Evolutionary conservation across 2,888 invertebrate species (phyloP), one percentile per base, ranked within the genome.

Genomic region (Eupithecia subumbrata): DNA sequence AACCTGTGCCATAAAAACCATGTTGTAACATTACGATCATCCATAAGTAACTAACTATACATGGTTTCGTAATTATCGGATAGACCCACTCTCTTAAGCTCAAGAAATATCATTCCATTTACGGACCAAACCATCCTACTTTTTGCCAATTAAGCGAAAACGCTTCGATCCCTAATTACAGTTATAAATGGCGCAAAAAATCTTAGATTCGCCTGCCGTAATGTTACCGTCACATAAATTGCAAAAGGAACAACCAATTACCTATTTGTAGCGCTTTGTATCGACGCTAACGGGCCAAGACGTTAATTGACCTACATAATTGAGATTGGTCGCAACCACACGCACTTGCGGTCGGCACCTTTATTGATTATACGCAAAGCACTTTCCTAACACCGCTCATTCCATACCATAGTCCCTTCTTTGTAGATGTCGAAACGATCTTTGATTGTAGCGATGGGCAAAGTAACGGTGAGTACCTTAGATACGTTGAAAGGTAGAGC

Each of bases 111-210:
- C 71, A 73, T 77, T 73, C 75, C 76, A 72, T 79, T 74, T 78
- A 76, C 34, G 74, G 78, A 60, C 63, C 69, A 79, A 80, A 76
- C 56, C 16, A 73, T 71, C 64, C 71, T 22, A 74, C 72, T 80
- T 80, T 80, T 79, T 79, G 78, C 81, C 75, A 78, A 79, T 81
- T 78, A 81, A 56, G 71, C 69, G 60, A 76, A 66, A 64, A 69
- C 67, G 74, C 76, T 72, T 75, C 72, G 75, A 78, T 75, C 76
- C 74, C 72, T 79, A 78, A 81, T 79, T 79, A 78, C 69, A 72
- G 74, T 74, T 72, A 72, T 77, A 70, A 76, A 68, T 73, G 76
- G 75, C 67, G 73, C 76, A 81, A 81, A 79, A 77, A 78, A 79
- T 78, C 71, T 75, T 77, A 79, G 79, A 77, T 80, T 78, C 74